Base-by-base conservation (phyloP, 2,113 vertebrate genomes). In the Amazona vittata region DNA sequence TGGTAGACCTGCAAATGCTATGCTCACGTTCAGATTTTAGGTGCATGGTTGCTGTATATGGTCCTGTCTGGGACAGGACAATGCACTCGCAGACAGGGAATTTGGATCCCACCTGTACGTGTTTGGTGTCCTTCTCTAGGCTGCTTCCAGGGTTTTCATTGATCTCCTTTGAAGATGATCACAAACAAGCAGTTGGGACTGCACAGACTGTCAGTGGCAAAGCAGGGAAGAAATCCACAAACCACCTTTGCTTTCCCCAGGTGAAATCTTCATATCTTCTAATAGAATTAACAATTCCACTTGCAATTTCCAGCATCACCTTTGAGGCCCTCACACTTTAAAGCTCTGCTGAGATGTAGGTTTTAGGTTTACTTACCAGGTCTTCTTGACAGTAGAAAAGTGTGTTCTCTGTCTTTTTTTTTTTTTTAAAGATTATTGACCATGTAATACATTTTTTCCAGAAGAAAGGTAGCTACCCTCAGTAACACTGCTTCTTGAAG, bases 21-120 rank as follows among this genome's bases (percentile, higher is more conserved):
- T 24, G 5, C 19, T 39, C 10, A 6, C 20, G 43, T 75, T 70
- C 46, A 35, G 29, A 21, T 47, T 49, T 13, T 15, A 47, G 10
- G 25, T 44, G 8, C 1, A 0, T 3, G 11, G 17, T 70, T 1
- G 2, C 14, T 52, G 31, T 9, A 24, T 1, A 3, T 16, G 16
- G 9, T 53, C 11, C 0, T 16, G 7, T 18, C n/a, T 35, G 10
- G 24, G n/a, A 24, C n/a, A n/a, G 46, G 29, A 29, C 17, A 3
- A 3, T 5, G 15, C 6, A 1, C 1, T 59, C 0, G 0, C 47
- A 53, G 37, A 41, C 12, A 77, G 26, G 25, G 25, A 28, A 18
- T 57, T 71, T 50, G 55, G 20, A 53, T 55, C 35, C 55, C 43
- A 31, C 11, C 9, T n/a, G 10, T 14, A 14, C 4, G 10, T 13